Base-by-base conservation (phyloP, 2,113 vertebrate species). In the Oncorhynchus mykiss region DNA sequence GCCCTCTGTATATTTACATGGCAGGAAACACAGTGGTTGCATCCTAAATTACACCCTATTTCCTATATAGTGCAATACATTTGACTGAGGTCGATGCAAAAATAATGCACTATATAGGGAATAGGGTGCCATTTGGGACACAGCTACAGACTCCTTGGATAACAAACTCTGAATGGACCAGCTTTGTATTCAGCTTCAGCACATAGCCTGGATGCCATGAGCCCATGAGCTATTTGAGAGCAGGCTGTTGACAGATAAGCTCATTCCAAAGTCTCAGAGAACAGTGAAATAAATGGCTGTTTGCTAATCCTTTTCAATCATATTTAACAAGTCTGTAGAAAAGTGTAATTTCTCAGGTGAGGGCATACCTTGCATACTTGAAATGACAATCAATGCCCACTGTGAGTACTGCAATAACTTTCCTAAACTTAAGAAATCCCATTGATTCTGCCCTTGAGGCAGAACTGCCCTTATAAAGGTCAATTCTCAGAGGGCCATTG, bases 1-100 rank as follows among this genome's bases (percentile, higher is more conserved):
- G 80, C 90, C 81, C 80, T 86, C 78, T 91, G 88, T 90, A 87
- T 89, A 91, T 91, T 92, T 87, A 88, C 82, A 87, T 86, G 88
- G 90, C 79, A 79, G 69, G 79, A 82, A 75, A 54, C 3, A 54
- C 49, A 51, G 3, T 18, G 13, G 14, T 18, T 16, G 16, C 16
- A 14, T 18, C 51, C 51, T 3, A 18, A 54, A 54, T 16, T 4
- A 54, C 51, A 54, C 51, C 51, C 51, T 54, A 14, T 54, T 54
- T 14, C 16, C 16, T 54, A 54, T 54, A 7, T 45, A 45, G 39
- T 45, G 9, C 39, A 12, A 9, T 45, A 45, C 39, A 11, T 45
- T 45, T 45, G 39, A 45, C 39, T 9, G 9, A 14, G 14, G 16
- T 14, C 51, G 4, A 54, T 54, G 4, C 12, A 54, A 54, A 54